Base-by-base conservation (phyloP, 2,888 invertebrate genomes). In the Thera britannica region DNA sequence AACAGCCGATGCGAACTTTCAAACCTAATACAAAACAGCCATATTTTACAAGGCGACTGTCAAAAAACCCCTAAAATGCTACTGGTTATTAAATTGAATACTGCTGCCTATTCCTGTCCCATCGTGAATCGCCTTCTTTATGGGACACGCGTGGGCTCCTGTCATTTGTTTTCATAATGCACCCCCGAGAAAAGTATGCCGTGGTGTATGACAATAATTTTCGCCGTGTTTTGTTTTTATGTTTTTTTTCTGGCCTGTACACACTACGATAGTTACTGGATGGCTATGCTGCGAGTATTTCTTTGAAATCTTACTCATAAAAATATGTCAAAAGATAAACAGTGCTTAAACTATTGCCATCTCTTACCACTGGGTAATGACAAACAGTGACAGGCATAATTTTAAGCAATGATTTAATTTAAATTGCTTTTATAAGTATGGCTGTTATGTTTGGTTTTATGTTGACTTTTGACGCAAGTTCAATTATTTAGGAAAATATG, bases 91-190 rank as follows among this genome's bases (percentile, higher is more conserved):
- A 83, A 86, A 87, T 85, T 84, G 80, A 83, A 83, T 83, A 75
- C 51, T 65, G 74, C 74, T 71, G 79, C 82, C 89, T 92, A 92
- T 92, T 91, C 87, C 80, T 72, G 88, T 82, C 70, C 83, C 82
- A 72, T 82, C 87, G 85, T 91, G 86, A 91, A 90, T 90, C 90
- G 81, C 84, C 83, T 90, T 88, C 91, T 92, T 92, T 92, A 93
- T 88, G 86, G 77, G 83, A 79, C 84, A 77, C 89, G 86, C 86
- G 88, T 88, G 87, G 83, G 77, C 67, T 74, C 68, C 73, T 89
- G 90, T 90, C 92, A 88, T 93, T 91, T 92, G 90, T 93, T 91
- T 93, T 90, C 91, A 91, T 92, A 92, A 92, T 63, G 73, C 77
- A 78, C 80, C 83, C 86, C 84, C 82, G 74, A 75, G 82, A 84